Evolutionary conservation across 1,140 invertebrate genomes (phyloP), one percentile per base, ranked within the genome.

Genomic region (Ceratina calcarata): DNA sequence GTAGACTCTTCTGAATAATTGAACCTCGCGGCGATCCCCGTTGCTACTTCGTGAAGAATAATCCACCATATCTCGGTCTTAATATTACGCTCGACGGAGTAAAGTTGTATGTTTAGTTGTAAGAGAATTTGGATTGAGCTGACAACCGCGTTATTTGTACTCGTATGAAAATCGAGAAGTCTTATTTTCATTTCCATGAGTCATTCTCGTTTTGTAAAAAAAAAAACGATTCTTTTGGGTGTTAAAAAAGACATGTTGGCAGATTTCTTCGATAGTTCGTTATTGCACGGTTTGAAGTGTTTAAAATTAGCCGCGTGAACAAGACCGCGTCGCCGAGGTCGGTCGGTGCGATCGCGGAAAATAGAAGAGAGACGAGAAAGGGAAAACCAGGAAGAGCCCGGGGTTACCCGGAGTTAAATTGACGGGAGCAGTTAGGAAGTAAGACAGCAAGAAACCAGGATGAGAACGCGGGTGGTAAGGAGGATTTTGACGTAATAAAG

Each of bases 321-420:
- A 27, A 58, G 13, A 71, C 3, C 51, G 32, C 81, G 58, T 53
- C 55, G 61, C 67, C 67, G 24, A 7, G 57, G 61, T 82, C 55
- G 66, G 20, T 6, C 37, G n/a, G 55, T 16, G 24, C 13, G 58
- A 7, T 45, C 16, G 58, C 6, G 74, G 67, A 37, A 49, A 55
- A 12, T n/a, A 51, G 58, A 37, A 53, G 22, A 61, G 22, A 20
- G 37, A 37, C 24, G 10, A n/a, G 15, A 3, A 20, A 10, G 6
- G 1, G 16, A 24, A 27, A 18, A 27, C 4, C 20, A 18, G 20
- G 20, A 51, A 37, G 37, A 20, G 65, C n/a, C 32, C 15, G 13
- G 37, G 49, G 58, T 61, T 32, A 15, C 16, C 24, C 18, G 24
- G 27, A 24, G 45, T 57, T 68, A 75, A 74, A 72, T 58, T 51